phyloP scores from a whole-genome alignment of 2,797 vertebrate genomes.

The Limosa lapponica region DNA sequence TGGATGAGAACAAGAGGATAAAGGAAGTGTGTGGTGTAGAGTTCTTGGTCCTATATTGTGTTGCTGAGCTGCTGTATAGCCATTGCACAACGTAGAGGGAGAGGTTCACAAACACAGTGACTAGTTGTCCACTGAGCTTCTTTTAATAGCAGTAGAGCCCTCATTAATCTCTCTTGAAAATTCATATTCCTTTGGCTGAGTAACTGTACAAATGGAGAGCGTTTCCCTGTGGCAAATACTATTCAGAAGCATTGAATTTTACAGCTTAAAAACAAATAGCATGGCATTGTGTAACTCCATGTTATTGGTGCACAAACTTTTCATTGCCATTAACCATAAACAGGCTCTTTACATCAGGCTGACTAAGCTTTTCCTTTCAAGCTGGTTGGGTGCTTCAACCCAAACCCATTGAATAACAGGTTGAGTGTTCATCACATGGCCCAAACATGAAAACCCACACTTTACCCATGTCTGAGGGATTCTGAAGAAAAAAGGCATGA shows the following conservation, averaged over 20 bases:
- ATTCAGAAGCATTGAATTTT: not conserved
- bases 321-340: not conserved
- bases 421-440: not conserved
- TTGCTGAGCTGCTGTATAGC: not conserved
- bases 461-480: not conserved
- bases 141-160: not conserved
- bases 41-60: fast-evolving
- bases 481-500: not conserved
- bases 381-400: not conserved
- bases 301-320: not conserved
- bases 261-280: not conserved
- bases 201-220: not conserved
- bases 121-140: not conserved
- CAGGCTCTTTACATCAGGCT: not conserved
- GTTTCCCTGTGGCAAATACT: not conserved
- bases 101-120: not conserved
- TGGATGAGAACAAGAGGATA: not conserved
- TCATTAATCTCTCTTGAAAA: not conserved
- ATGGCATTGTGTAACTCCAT: fast-evolving
- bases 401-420: not conserved
- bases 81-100: not conserved
- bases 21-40: not conserved
- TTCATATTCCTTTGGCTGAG: not conserved
- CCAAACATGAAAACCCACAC: not conserved
- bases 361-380: not conserved